Evolutionary conservation across 2,888 invertebrate species (phyloP).

Genomic region (Sinhomidia bicolor): DNA sequence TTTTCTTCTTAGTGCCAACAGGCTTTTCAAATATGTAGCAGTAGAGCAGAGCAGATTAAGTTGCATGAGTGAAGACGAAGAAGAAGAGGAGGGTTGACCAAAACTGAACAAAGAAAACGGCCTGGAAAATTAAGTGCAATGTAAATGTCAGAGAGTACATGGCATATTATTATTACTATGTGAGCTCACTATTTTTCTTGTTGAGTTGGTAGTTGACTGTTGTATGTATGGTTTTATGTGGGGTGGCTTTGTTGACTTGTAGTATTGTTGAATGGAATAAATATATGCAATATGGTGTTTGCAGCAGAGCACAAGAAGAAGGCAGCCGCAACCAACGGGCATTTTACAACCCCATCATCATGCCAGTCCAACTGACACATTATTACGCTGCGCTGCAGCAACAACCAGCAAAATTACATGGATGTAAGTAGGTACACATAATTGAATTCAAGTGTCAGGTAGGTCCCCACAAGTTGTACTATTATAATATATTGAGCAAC

Average conservation of each 20-base stretch:
- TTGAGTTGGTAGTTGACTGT: not conserved
- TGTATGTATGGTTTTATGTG: not conserved
- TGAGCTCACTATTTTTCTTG: slow-evolving; percentile 2
- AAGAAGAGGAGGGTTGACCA: not conserved
- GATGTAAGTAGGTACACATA: not conserved
- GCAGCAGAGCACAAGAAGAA: too few species aligned
- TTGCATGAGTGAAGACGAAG: not conserved
- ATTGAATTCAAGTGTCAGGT: slow-evolving; percentile 52
- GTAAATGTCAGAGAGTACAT: not conserved
- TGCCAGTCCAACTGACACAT: too few species aligned
- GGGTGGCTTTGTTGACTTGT: too few species aligned
- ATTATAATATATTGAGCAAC: slow-evolving; percentile 21
- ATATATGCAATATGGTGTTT: too few species aligned
- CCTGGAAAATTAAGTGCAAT: not conserved
- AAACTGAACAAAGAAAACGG: slow-evolving; percentile 6
- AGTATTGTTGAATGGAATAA: too few species aligned
- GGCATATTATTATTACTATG: not conserved
- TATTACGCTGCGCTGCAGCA: too few species aligned
- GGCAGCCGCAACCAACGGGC: slow-evolving; percentile 30
- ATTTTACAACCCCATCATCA: too few species aligned
- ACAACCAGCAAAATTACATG: not conserved
- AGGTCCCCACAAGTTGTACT: slow-evolving; percentile 46
- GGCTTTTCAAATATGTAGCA: not conserved
- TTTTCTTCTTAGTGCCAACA: too few species aligned
- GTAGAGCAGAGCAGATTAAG: not conserved